Evolutionary conservation across 1,140 invertebrate species (phyloP), one percentile per base, ranked within the genome.

Genomic region (Megathymus violae): DNA sequence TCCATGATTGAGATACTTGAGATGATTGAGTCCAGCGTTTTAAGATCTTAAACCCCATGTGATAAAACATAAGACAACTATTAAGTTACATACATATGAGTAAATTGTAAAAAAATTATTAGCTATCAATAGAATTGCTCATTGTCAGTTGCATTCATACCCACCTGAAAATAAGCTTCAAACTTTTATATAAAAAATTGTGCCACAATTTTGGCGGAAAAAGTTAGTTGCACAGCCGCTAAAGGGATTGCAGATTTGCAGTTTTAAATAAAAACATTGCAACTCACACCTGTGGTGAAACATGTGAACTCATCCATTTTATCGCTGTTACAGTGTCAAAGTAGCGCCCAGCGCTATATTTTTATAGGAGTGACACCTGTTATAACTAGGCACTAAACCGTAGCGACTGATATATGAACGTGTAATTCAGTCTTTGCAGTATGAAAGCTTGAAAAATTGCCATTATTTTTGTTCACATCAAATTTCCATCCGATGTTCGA

Each of bases 321-420:
- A 56, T 56, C 38, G 38, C 13, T 43, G 50, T 27, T 56, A 27
- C 38, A 25, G 22, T 43, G 40, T 38, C 22, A 15, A 56, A 56
- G 22, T 56, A 43, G 51, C 19, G 5, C 38, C 38, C 11, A n/a
- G 14, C 51, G 25, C 22, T 56, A 41, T 56, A 56, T 56, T 56
- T 54, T 56, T 56, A 43, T 56, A 56, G 38, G 51, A 56, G 41
- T 56, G 51, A 56, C 38, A 56, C 51, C 51, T 56, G 38, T 54
- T 54, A 54, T 43, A 43, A 54, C 51, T 19, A 14, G 38, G 51
- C 15, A 43, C 13, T 13, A 56, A 19, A 43, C 19, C 22, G 22
- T 56, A 22, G 15, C 16, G 15, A 38, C 27, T 17, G 17, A 40
- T 41, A 19, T 52, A 40, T 14, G 38, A 22, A 13, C 27, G 38